phyloP scores from a whole-genome alignment of 2,888 invertebrate genomes.

The Lasioglossum leucozonium region DNA sequence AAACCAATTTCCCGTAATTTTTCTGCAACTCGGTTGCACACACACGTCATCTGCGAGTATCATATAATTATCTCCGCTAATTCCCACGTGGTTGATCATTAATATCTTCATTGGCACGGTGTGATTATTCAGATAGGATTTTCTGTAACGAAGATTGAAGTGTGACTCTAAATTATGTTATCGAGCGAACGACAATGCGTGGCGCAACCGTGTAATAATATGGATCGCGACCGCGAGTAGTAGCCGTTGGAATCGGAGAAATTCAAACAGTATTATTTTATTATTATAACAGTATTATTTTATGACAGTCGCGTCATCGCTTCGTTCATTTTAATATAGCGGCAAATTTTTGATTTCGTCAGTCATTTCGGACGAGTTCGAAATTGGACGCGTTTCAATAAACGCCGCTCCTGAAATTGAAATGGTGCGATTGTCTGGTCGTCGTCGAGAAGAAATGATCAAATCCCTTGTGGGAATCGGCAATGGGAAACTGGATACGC shows the following conservation, averaged over 20 bases:
- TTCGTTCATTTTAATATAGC: background rate
- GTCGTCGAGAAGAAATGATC: background rate
- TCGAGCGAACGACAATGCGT: background rate
- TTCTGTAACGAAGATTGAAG: background rate
- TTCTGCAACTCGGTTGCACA: background rate
- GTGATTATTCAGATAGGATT: background rate
- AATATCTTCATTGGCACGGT: background rate
- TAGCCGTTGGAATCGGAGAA: background rate
- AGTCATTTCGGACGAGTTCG: background rate
- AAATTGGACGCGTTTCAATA: background rate
- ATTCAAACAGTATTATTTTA: background rate
- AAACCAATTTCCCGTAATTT: background rate
- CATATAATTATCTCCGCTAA: background rate
- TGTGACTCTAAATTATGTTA: background rate
- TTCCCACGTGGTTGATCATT: background rate
- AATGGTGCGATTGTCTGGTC: background rate
- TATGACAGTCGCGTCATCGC: background rate
- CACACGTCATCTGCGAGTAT: background rate
- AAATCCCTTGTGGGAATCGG: background rate
- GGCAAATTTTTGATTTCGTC: background rate
- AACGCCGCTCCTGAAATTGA: background rate
- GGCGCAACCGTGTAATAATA: background rate
- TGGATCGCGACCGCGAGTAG: background rate
- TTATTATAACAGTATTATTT: too few relatives aligned
- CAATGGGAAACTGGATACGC: background rate